These are phyloP conservation scores for Ormyrus nitidulus DNA, from an alignment of 2,888 invertebrate genomes.

Conservation along the genomic window DNA sequence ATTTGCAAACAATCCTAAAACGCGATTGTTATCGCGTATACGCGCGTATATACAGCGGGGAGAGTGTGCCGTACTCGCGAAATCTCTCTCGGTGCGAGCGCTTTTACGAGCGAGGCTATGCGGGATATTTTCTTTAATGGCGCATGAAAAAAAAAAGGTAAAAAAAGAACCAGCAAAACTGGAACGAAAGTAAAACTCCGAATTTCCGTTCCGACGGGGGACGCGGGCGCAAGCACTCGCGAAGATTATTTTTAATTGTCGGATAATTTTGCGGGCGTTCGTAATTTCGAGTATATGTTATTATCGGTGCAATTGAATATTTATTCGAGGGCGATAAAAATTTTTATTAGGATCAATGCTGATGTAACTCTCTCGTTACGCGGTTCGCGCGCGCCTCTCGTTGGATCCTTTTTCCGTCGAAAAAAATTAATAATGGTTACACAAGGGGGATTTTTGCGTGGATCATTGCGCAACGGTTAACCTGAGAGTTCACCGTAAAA, in stretches of 20 bases:
- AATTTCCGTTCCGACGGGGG: neutral
- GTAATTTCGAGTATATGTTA: neutral
- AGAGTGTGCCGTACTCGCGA: neutral
- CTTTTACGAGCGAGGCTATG: constrained; percentile 12
- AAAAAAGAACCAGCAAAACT: neutral
- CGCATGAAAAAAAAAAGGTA: neutral
- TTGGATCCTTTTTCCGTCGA: too few species aligned
- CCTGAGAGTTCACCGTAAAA: too few species aligned
- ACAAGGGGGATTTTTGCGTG: too few species aligned
- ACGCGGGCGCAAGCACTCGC: too few species aligned
- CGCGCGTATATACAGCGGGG: neutral
- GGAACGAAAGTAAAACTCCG: constrained; percentile 35
- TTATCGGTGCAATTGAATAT: constrained; percentile 6
- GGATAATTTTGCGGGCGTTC: neutral
- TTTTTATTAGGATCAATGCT: neutral
- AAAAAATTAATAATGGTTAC: too few species aligned
- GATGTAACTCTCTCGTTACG: neutral
- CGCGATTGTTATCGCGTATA: neutral
- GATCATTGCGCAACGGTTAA: too few species aligned
- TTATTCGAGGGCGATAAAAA: neutral
- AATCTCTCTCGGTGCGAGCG: constrained; percentile 6
- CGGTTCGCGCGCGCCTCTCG: too few species aligned
- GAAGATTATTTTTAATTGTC: constrained; percentile 11
- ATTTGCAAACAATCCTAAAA: neutral
- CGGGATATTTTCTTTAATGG: constrained; percentile 12